Evolutionary conservation across 2,113 vertebrate species (phyloP), one percentile per base, ranked within the genome.

Genomic region (Mormyrus iriodes): DNA sequence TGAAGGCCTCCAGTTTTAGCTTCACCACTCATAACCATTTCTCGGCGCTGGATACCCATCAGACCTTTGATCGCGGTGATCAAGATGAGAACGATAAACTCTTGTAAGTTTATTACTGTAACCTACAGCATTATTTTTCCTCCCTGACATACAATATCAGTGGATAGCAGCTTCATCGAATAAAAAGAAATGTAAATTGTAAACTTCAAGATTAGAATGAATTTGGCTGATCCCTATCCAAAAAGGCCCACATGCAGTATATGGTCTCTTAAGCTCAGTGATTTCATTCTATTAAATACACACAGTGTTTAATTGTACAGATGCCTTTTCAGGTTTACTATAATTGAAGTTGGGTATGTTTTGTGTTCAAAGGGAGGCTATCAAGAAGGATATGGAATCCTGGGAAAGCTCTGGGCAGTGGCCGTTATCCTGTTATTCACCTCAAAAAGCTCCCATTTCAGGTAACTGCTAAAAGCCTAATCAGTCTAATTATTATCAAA

Each of bases 381-480:
- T 99, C 90, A 93, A 95, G 91, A 94, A 92, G 85, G 98, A 99
- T 92, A 96, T 99, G 96, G 97, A 98, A 48, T 82, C 86, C 44
- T 99, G 98, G 98, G 96, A 97, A 92, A 96, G 92, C 51, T 99
- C 97, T 5, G 96, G 97, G 0, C 98, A 99, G 49, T 99, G 98
- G 98, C 94, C 93, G 85, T 96, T 99, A 92, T 99, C 98, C 0
- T 97, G 94, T 90, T 99, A 98, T 51, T 96, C 96, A 0, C 92
- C 89, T 0, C 27, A 93, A 90, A 97, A 95, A 90, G 92, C 89
- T 0, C 93, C 94, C 91, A 86, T 99, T 88, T 96, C 98, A 91
- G 98, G 98, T 99, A 35, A n/a, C 93, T 93, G 88, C 85, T 84
- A 24, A 27, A 86, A 0, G 10, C 69, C 4, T 2, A 15, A 15